phyloP scores from a whole-genome alignment of 2,888 invertebrate genomes.

The Sepiola atlantica region DNA sequence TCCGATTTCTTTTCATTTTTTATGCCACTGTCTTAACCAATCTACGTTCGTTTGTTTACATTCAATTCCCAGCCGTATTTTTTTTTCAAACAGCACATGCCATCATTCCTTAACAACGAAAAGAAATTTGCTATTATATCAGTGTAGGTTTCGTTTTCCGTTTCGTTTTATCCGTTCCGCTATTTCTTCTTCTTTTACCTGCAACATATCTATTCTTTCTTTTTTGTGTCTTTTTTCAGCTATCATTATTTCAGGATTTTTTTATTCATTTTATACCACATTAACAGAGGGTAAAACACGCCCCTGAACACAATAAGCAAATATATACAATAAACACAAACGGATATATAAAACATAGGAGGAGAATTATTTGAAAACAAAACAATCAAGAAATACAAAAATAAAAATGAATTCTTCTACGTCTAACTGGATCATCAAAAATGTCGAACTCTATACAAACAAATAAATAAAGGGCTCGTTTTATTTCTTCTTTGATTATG shows the following conservation, averaged over 20 bases:
- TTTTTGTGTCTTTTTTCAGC: neutral
- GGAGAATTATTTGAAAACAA: neutral
- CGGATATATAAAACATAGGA: neutral
- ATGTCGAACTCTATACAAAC: neutral
- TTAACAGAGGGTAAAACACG: neutral
- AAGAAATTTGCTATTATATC: neutral
- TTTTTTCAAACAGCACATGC: neutral
- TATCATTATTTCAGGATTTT: neutral
- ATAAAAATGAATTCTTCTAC: neutral
- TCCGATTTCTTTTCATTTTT: neutral
- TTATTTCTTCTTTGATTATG: conserved; percentile 8
- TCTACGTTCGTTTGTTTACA: neutral
- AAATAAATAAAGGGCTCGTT: neutral
- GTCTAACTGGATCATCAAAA: neutral
- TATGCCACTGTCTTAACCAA: neutral
- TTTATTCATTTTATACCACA: neutral
- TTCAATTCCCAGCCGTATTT: neutral
- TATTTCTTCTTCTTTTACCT: neutral
- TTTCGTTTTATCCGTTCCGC: neutral
- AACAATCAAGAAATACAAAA: neutral
- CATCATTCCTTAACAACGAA: neutral
- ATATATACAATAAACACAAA: neutral
- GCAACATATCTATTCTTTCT: neutral
- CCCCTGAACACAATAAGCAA: neutral
- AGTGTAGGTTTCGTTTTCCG: neutral